Conservation (phyloP, 2,113 vertebrate genomes). For the Amphiprion ocellaris region DNA sequence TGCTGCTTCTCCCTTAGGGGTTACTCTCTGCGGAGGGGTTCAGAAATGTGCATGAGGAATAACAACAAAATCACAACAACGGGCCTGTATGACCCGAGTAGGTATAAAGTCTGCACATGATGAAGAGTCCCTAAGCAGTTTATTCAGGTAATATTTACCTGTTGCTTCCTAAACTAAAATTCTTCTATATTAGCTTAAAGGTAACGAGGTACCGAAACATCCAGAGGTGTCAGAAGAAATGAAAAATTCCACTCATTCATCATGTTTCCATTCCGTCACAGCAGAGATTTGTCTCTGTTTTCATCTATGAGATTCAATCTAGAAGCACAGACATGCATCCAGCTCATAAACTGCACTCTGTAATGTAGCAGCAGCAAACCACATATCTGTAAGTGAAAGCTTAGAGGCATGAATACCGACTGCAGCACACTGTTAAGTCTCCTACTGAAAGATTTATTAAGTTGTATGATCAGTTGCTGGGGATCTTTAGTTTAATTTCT, state of each 20-base stretch:
- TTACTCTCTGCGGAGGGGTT: conserved; percentile 55
- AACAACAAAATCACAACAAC: not conserved
- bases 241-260: conserved; percentile 20
- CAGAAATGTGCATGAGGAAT: not conserved
- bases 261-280: conserved; percentile 33
- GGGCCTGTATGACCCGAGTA: not conserved
- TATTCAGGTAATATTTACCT: no score
- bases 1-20: conserved; percentile 65
- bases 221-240: not conserved
- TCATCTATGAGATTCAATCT: conserved; percentile 6
- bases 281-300: conserved; percentile 24
- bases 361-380: not conserved
- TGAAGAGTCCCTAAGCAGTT: no score
- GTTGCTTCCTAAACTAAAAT: no score
- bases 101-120: no score
- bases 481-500: not conserved
- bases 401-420: not conserved
- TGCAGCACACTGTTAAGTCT: no score
- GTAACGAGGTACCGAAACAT: not conserved
- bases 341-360: not conserved
- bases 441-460: not conserved
- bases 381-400: not conserved
- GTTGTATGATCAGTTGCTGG: not conserved
- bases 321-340: not conserved
- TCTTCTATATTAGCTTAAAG: not conserved